phyloP scores from a whole-genome alignment of 2,797 vertebrate species.

The Catharus ustulatus region DNA sequence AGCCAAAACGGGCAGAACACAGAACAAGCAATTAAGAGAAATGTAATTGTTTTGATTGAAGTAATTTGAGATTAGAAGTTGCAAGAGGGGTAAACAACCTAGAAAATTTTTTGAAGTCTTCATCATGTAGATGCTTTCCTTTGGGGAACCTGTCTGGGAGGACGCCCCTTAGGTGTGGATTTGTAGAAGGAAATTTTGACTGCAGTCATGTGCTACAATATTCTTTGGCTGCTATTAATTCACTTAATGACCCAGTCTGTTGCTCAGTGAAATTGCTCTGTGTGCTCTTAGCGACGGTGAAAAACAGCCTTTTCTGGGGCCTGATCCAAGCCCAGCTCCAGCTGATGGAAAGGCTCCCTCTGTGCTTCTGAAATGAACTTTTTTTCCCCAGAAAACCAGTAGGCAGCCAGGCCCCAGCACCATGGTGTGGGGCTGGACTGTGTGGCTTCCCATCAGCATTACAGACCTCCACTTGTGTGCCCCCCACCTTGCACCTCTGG shows the following conservation, averaged over 20 bases:
- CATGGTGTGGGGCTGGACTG: rapidly evolving
- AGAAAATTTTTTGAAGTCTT: not conserved
- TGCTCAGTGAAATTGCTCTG: not conserved
- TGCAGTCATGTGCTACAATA: not conserved
- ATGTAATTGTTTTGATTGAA: not conserved
- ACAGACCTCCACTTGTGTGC: rapidly evolving
- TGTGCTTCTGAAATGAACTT: not conserved
- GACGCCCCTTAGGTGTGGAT: not conserved
- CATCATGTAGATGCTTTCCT: not conserved
- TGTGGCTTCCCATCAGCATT: not conserved
- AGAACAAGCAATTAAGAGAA: conserved; percentile 14
- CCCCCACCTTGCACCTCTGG: not conserved
- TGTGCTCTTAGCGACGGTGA: rapidly evolving
- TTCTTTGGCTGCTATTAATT: not conserved
- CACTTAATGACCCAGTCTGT: not conserved
- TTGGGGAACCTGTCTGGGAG: not conserved
- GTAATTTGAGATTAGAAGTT: not conserved
- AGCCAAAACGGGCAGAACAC: not conserved
- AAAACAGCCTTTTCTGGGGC: not conserved
- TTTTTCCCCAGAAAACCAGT: not conserved
- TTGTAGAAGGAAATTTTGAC: not conserved
- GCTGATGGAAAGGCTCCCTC: not conserved
- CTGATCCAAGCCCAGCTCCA: not conserved
- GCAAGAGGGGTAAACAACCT: not conserved
- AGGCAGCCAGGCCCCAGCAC: not conserved